Base-by-base conservation (phyloP, 2,888 invertebrate genomes). In the Hypselothyrea guttata region DNA sequence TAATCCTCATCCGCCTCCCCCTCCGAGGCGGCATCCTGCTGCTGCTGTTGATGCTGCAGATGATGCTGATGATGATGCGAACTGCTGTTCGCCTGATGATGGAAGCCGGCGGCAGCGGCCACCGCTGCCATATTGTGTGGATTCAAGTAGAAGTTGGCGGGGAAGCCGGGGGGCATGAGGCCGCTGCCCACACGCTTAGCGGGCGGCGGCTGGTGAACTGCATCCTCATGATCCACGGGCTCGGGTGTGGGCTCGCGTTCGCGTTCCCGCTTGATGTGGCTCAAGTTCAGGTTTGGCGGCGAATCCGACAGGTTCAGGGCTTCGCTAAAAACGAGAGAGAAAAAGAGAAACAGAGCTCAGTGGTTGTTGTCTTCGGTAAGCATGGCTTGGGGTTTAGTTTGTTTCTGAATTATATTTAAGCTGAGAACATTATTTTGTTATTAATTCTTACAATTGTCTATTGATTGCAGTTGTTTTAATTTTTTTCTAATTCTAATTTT, bases 281-380 rank as follows among this genome's bases (percentile, higher is more conserved):
- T 70, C 57, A 70, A 41, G 51, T 72, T 62, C 70, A 91, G 84
- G 81, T 91, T 91, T 72, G 82, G 91, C 70, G 91, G 93, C 76
- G 91, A 93, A 83, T 94, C 94, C 63, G 94, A 93, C 33, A 97
- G 92, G 90, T 97, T 97, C 52, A 97, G 91, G 1, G 97, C 96
- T 90, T 97, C 97, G 83, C 95, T 90, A 69, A 61, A 75, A 28
- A 28, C 31, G 1, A 30, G 35, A 4, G n/a, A 2, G 22, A 5
- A 33, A 16, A 11, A 41, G 8, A 1, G 7, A 0, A 27, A n/a
- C n/a, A n/a, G n/a, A 27, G 12, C 4, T 13, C 5, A 41, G 4
- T 2, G 47, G 47, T 70, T 53, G 48, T 41, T 63, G 74, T 69
- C 62, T 53, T n/a, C 0, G 2, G 18, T 35, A 1, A 2, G 1